Conservation (phyloP, 2,888 invertebrate genomes). For the Chromoteleia sp. region DNA sequence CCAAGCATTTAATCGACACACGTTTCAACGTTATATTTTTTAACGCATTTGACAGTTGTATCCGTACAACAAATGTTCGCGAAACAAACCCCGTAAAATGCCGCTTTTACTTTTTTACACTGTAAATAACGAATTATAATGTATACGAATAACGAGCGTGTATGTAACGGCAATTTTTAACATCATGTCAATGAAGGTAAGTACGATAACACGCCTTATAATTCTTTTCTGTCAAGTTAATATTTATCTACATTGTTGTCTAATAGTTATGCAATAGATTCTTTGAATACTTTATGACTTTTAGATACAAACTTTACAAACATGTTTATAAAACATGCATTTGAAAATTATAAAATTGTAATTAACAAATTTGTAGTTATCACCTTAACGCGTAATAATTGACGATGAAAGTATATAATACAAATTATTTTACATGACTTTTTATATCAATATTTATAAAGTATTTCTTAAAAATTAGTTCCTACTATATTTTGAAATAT, state of each 20-base stretch:
- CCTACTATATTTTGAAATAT: too few species aligned
- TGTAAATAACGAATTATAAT: constrained; percentile 34
- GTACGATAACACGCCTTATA: not conserved
- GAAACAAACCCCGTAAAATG: constrained; percentile 7
- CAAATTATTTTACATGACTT: too few species aligned
- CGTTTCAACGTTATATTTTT: constrained; percentile 21
- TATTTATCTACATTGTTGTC: constrained; percentile 16
- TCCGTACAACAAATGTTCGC: constrained; percentile 5
- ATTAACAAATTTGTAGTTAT: too few species aligned
- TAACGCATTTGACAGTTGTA: constrained; percentile 28
- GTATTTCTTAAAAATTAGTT: too few species aligned
- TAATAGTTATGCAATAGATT: constrained; percentile 56
- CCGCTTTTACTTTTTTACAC: constrained; percentile 16
- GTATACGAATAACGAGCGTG: not conserved
- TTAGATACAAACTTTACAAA: not conserved
- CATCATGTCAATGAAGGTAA: constrained; percentile 69
- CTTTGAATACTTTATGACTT: constrained; percentile 35
- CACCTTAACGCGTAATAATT: too few species aligned
- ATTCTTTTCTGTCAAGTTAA: constrained; percentile 30
- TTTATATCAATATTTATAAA: too few species aligned
- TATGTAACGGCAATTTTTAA: constrained; percentile 9
- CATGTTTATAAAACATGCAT: too few species aligned
- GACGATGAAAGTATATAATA: too few species aligned
- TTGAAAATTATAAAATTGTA: too few species aligned
- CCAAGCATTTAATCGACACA: constrained; percentile 5